Conservation (phyloP, 1,140 invertebrate species). For the Chlorops oryzae region DNA sequence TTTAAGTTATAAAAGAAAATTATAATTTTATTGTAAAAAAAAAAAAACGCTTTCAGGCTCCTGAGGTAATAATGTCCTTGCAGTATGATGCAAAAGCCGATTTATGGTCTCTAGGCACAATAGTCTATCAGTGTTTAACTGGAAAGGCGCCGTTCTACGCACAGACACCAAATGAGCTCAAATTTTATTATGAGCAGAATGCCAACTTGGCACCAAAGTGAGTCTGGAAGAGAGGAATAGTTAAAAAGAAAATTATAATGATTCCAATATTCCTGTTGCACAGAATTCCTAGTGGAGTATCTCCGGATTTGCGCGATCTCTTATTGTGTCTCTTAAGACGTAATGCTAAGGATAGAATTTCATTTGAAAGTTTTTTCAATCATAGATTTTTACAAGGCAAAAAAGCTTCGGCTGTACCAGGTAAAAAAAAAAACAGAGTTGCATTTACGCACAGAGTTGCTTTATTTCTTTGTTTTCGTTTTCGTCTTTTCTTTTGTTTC, state of each 20-base stretch:
- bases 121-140: constrained; percentile 97
- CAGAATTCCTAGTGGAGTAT: constrained; percentile 90
- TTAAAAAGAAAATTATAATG: too few relatives aligned
- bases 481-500: constrained; percentile 7
- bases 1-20: too few relatives aligned
- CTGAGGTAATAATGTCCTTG: constrained; percentile 98
- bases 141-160: constrained; percentile 98
- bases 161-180: constrained; percentile 95
- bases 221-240: too few relatives aligned
- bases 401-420: constrained; percentile 48
- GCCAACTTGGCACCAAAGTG: constrained; percentile 92
- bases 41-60: constrained; percentile 74
- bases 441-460: too few relatives aligned
- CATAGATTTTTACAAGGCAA: constrained; percentile 81
- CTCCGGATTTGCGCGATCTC: constrained; percentile 79
- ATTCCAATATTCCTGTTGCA: constrained; percentile 30
- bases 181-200: constrained; percentile 96
- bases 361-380: constrained; percentile 91
- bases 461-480: too few relatives aligned
- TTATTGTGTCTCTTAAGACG: constrained; percentile 81
- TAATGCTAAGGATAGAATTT: constrained; percentile 91
- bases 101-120: constrained; percentile 97
- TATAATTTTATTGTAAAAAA: too few relatives aligned
- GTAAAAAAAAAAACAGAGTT: too few relatives aligned
- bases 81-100: constrained; percentile 99